Evolutionary conservation across 92 coral and sea anemone genomes (phyloP).

Genomic region (Paramuricea clavata): DNA sequence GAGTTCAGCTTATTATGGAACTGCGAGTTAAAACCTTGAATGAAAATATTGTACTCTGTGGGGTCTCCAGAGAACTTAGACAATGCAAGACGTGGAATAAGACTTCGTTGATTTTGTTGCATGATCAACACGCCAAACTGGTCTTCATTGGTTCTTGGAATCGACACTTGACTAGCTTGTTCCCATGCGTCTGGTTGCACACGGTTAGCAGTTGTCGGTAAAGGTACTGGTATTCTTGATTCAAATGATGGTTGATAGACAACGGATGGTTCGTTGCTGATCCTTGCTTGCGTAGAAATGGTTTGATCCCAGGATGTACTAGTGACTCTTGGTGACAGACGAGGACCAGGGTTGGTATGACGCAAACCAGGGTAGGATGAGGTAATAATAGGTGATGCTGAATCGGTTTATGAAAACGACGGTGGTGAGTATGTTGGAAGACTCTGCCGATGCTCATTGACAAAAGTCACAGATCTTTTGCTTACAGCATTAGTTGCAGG

Average conservation of each 20-base stretch:
- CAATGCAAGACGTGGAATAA: not conserved
- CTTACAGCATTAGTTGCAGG: not conserved
- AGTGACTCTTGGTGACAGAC: slow-evolving; percentile 5
- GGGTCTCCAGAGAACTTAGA: slow-evolving; percentile 23
- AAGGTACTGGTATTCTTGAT: not conserved
- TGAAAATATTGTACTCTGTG: slow-evolving; percentile 22
- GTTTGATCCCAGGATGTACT: slow-evolving; percentile 5
- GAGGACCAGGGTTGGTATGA: no score
- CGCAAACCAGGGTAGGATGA: slow-evolving; percentile 11
- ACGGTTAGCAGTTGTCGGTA: slow-evolving; percentile 3
- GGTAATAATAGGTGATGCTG: not conserved
- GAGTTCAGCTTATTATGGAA: not conserved
- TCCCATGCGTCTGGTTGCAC: not conserved
- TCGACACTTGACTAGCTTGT: not conserved
- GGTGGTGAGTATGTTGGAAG: slow-evolving; percentile 10
- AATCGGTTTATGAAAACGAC: slow-evolving; percentile 15
- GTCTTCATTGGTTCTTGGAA: not conserved
- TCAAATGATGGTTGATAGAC: slow-evolving; percentile 3
- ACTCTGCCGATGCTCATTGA: not conserved
- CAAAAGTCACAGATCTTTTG: not conserved
- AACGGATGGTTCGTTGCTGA: no score
- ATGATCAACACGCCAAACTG: slow-evolving; percentile 2
- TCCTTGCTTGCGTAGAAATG: slow-evolving; percentile 2
- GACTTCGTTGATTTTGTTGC: slow-evolving; percentile 1
- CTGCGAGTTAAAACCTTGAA: slow-evolving; percentile 11